Base-by-base conservation (phyloP, 2,888 invertebrate genomes). In the Unio delphinus region DNA sequence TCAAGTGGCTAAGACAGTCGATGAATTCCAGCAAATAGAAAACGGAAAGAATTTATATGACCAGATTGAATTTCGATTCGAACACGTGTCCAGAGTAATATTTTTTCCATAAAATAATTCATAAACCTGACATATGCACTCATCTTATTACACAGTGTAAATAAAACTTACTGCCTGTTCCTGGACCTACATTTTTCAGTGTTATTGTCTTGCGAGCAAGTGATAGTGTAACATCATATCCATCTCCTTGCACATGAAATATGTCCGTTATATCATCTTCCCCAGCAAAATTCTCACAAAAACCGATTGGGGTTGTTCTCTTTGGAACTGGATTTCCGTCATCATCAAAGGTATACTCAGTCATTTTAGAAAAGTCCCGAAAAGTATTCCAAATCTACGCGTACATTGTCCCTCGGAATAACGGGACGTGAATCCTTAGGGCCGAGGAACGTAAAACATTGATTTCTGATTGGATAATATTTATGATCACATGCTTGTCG, bases 201-300 rank as follows among this genome's bases (percentile, higher is more conserved):
- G 72, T 75, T 57, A 85, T 76, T 20, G 66, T 73, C 23, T 79
- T 82, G 26, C 74, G 71, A 30, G 76, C 68, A 59, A 80, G 72
- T 3, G 83, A 85, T 23, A 85, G 67, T 17, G 80, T 80, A 55
- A 85, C 85, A 73, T 86, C 86, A 74, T 75, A 85, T 15, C 84
- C 86, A 28, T 82, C 82, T 8, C 82, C 81, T 68, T 80, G 80
- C 15, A 84, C 79, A 67, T 84, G 82, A 71, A 86, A 86, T 28
- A 85, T 81, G 65, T 83, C 81, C 26, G 79, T 80, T 17, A 80
- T 65, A 55, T 81, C 80, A 15, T 73, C 76, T 60, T 77, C 80
- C 26, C 76, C 77, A 4, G 70, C 70, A 64, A 74, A 80, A 34
- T 67, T 64, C 20, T 68, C 69, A 57, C 74, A 63, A n/a, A 64